Percentiles rank a stretch among this genome's conserved stretches.
Evolutionary conservation across 2,797 vertebrate species (phyloP).

Genomic region (Rhadinocentrus ornatus): DNA sequence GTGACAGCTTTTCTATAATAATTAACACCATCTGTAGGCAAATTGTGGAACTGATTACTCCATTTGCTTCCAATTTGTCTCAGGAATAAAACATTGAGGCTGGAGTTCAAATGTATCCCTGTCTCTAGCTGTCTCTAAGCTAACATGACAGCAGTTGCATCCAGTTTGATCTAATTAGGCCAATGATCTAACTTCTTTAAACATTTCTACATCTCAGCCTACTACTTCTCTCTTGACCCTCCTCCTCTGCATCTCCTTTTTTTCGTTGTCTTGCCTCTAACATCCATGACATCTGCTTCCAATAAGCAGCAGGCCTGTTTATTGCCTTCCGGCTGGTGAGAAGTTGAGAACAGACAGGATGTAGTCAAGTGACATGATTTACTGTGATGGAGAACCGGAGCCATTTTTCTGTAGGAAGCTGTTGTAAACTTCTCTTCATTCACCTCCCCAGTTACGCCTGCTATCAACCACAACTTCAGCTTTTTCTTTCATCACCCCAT

Average conservation of each 20-base stretch:
- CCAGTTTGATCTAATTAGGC: constrained; percentile 29
- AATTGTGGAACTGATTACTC: background rate
- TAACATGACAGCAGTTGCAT: constrained; percentile 42
- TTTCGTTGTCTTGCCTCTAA: constrained; percentile 14
- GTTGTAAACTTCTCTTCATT: constrained; percentile 42
- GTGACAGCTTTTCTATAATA: background rate
- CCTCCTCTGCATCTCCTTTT: background rate
- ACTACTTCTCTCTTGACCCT: background rate
- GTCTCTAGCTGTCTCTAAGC: constrained; percentile 2
- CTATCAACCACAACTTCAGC: constrained; percentile 20
- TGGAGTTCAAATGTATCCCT: background rate
- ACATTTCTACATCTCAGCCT: background rate
- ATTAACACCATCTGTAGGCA: background rate
- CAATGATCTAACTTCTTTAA: constrained; percentile 1
- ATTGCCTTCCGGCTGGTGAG: constrained; percentile 62
- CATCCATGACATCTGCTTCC: constrained; percentile 71
- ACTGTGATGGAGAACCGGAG: constrained; percentile 37
- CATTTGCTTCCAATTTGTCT: constrained; percentile 19
- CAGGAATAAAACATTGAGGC: background rate
- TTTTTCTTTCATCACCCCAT: constrained; percentile 49
- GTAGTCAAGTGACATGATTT: constrained; percentile 70
- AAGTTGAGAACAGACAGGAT: constrained; percentile 72
- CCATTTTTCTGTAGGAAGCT: constrained; percentile 44
- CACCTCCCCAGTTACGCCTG: constrained; percentile 4
- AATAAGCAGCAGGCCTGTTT: constrained; percentile 60